phyloP scores from a whole-genome alignment of 2,888 invertebrate genomes.

The Drepanosiphum platanoidis region DNA sequence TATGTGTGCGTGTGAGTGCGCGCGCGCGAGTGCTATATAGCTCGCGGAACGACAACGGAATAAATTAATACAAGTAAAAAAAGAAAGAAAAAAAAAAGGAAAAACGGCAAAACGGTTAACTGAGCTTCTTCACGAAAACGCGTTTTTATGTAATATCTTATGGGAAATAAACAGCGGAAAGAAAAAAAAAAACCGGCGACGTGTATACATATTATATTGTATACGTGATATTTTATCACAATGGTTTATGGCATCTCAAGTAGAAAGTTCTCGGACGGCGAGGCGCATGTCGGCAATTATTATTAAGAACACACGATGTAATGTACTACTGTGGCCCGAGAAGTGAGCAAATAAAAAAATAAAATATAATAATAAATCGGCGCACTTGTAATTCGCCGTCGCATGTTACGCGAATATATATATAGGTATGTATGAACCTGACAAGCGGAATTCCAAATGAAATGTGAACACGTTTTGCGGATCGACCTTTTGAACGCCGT shows the following conservation, averaged over 20 bases:
- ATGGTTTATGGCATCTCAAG: not conserved
- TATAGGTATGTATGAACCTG: not conserved
- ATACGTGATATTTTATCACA: not conserved
- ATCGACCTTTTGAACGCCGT: too few species aligned
- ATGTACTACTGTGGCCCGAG: not conserved
- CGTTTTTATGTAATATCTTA: not conserved
- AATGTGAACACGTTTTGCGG: not conserved
- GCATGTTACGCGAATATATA: not conserved
- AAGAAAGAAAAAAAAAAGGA: not conserved
- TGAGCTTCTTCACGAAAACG: constrained; percentile 59
- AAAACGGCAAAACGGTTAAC: constrained; percentile 54
- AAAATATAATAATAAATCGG: not conserved
- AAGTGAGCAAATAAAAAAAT: not conserved
- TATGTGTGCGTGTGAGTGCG: not conserved
- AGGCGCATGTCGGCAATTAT: not conserved
- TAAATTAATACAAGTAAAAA: constrained; percentile 44
- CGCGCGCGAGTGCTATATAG: not conserved
- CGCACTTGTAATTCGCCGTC: not conserved
- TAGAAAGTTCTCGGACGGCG: not conserved
- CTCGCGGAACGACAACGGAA: constrained; percentile 40
- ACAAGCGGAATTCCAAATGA: not conserved
- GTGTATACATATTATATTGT: not conserved
- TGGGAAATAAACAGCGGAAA: not conserved
- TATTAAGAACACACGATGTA: constrained; percentile 3
- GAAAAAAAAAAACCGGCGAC: not conserved